Percentiles rank a stretch among this genome's conserved stretches.
These are phyloP conservation scores for Myotis yumanensis DNA, from an alignment of 2,113 vertebrate genomes.

Conservation along the genomic window DNA sequence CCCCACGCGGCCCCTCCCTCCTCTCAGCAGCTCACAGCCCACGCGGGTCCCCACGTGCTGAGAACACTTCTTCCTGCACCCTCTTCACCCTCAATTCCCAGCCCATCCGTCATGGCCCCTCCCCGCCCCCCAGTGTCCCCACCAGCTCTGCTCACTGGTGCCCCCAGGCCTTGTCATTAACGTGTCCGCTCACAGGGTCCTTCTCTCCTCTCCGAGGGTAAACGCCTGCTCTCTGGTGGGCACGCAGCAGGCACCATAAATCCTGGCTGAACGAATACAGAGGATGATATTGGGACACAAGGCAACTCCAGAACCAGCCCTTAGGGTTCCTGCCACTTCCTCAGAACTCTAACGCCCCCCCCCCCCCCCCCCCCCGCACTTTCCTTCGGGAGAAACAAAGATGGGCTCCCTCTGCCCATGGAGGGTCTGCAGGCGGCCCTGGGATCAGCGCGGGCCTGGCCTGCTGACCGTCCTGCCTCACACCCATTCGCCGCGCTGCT, in stretches of 20 bases:
- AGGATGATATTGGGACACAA: background rate
- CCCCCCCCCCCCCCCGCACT: background rate
- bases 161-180: no score
- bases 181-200: no score
- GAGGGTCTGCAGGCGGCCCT: background rate
- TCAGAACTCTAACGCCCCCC: background rate
- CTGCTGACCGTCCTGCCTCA: background rate
- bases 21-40: background rate
- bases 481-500: background rate
- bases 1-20: no score
- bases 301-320: background rate
- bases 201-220: background rate
- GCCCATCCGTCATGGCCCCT: accelerated
- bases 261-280: background rate
- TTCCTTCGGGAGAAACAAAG: background rate
- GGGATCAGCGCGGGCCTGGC: background rate
- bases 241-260: background rate
- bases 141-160: accelerated
- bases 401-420: background rate
- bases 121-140: background rate
- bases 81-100: background rate
- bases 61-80: background rate
- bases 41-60: background rate
- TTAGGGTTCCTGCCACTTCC: background rate
- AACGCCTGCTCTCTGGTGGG: background rate